Evolutionary conservation across 2,888 invertebrate genomes (phyloP).

Genomic region (Anthrax anthrax): DNA sequence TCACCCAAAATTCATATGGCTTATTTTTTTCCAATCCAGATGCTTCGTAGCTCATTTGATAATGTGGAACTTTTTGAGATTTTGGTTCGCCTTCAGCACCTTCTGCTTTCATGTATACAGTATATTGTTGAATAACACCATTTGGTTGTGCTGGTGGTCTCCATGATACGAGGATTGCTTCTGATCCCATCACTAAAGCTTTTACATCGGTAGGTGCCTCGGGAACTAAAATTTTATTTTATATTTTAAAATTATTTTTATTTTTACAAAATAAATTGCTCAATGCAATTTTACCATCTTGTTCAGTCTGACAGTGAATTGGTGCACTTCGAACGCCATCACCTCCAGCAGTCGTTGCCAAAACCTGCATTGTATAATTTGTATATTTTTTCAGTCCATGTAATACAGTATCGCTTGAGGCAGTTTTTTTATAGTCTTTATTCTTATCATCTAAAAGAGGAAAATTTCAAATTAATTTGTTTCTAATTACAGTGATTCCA

Average conservation of each 20-base stretch:
- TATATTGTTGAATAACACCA: slow-evolving; percentile 85
- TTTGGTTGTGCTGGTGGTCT: slow-evolving; percentile 83
- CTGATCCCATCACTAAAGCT: slow-evolving; percentile 80
- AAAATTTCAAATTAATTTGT: not conserved
- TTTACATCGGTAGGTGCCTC: slow-evolving; percentile 88
- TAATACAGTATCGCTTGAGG: slow-evolving; percentile 85
- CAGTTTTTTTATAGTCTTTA: slow-evolving; percentile 80
- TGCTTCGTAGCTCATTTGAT: slow-evolving; percentile 77
- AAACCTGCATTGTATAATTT: slow-evolving; percentile 92
- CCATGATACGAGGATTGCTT: slow-evolving; percentile 89
- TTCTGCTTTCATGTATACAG: slow-evolving; percentile 73
- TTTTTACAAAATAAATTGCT: not conserved
- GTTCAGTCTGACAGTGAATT: slow-evolving; percentile 88
- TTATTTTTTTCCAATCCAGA: slow-evolving; percentile 65
- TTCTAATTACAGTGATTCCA: too few relatives aligned
- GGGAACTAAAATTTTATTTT: slow-evolving; percentile 48
- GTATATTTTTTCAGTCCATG: slow-evolving; percentile 89
- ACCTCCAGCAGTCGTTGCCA: slow-evolving; percentile 89
- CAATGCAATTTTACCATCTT: slow-evolving; percentile 57
- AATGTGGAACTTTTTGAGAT: slow-evolving; percentile 64
- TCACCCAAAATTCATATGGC: slow-evolving; percentile 88
- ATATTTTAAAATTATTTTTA: not conserved
- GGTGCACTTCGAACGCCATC: slow-evolving; percentile 67
- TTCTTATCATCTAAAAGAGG: slow-evolving; percentile 60
- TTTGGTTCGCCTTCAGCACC: slow-evolving; percentile 49